Conservation (phyloP, 2,888 invertebrate species). For the Esperia sulphurella region DNA sequence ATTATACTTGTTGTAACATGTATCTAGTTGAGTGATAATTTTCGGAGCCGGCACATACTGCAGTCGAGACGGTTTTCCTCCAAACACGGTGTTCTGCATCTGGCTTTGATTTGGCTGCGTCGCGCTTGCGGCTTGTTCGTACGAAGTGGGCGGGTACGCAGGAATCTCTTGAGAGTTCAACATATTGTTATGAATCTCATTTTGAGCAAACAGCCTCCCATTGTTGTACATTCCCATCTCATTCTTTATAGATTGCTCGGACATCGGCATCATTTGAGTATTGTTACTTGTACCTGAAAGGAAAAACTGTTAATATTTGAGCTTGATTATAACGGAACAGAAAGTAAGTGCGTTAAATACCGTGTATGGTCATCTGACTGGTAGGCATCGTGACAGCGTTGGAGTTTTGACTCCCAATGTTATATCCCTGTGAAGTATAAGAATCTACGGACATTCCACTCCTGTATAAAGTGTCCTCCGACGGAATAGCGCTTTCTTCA, state of each 20-base stretch:
- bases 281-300: conserved; percentile 56
- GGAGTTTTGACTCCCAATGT: conserved; percentile 38
- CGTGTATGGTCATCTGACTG: conserved; percentile 69
- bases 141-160: conserved; percentile 38
- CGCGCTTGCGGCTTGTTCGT: conserved; percentile 31
- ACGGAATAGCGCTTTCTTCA: conserved; percentile 72
- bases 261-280: conserved; percentile 63
- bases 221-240: conserved; percentile 64
- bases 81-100: conserved; percentile 42
- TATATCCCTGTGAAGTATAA: conserved; percentile 52
- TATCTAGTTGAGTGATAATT: conserved; percentile 48
- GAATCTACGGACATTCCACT: conserved; percentile 64
- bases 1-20: conserved; percentile 56
- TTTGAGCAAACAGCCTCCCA: conserved; percentile 51
- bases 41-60: conserved; percentile 54
- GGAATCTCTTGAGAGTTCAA: conserved; percentile 53
- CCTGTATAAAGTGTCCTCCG: conserved; percentile 75
- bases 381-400: conserved; percentile 59
- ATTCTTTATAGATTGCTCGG: conserved; percentile 55
- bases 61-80: conserved; percentile 42
- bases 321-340: neutral
- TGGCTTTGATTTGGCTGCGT: conserved; percentile 33
- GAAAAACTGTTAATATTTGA: conserved; percentile 1
- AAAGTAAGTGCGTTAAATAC: conserved; percentile 27
- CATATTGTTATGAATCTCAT: conserved; percentile 59